Evolutionary conservation across 1,140 invertebrate genomes (phyloP), one percentile per base, ranked within the genome.

Genomic region (Drosophila pectinifera): DNA sequence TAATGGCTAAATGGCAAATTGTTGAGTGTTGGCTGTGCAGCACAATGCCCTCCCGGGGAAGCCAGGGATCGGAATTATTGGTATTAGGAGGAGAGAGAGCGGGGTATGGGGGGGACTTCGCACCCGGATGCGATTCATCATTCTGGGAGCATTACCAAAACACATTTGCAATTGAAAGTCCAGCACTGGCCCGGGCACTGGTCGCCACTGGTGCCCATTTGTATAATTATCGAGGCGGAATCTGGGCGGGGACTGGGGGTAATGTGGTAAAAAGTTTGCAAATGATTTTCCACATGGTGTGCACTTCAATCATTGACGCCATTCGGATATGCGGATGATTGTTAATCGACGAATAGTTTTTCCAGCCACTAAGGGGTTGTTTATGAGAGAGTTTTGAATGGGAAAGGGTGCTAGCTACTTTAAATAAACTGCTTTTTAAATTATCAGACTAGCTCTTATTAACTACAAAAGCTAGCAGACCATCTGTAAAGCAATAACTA

Each of bases 1-100:
- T 43, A 57, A 34, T 57, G 49, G 49, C 28, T 48, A 70, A 70
- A 70, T 54, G 68, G 64, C 64, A 70, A 70, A 70, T 70, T 43
- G 58, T 48, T 41, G 59, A 49, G 51, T 46, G 64, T 43, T 42
- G 64, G 36, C 13, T 13, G 22, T 28, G 13, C 38, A 14, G n/a
- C 38, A 62, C 36, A 53, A 53, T 41, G 24, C 36, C 26, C 14
- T 5, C 13, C 0, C 2, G 42, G 59, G 43, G 26, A 16, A 16
- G 45, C 46, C 46, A 16, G 26, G 24, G 13, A 31, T 31, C 11
- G 18, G 18, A 53, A 53, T 53, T 53, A 53, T 53, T 53, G 28
- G 49, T 10, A 53, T 20, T 34, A 36, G 3, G 7, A 14, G 24
- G 1, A 41, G 31, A 16, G 34, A 1, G 18, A 24, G 3, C 1